Percentiles rank a stretch among this genome's conserved stretches.
Conservation (phyloP, 2,797 vertebrate species). For the Arvicola amphibius region DNA sequence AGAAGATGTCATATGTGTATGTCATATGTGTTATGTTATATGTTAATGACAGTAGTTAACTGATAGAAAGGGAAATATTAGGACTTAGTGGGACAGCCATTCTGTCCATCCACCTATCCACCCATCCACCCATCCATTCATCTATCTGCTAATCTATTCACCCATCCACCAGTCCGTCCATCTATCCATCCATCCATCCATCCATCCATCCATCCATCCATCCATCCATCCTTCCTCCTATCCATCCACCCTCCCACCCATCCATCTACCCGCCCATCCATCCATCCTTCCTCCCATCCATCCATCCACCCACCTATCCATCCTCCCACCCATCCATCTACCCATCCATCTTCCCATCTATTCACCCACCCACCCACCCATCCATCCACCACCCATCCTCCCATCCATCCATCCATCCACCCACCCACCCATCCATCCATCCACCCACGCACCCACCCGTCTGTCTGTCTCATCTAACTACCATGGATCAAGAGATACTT, state of each 20-base stretch:
- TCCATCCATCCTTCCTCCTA: too few relatives aligned
- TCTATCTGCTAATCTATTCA: too few relatives aligned
- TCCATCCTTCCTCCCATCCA: too few relatives aligned
- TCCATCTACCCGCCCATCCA: too few relatives aligned
- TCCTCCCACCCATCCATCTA: too few relatives aligned
- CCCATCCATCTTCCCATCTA: too few relatives aligned
- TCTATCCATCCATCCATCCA: not conserved
- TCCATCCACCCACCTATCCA: too few relatives aligned
- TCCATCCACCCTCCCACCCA: too few relatives aligned
- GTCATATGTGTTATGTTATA: not conserved
- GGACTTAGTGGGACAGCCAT: not conserved
- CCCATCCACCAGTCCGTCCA: accelerated
- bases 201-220: not conserved
- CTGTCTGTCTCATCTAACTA: not conserved
- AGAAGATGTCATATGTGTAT: not conserved
- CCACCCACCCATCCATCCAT: not conserved
- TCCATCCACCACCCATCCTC: too few relatives aligned
- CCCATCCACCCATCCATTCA: not conserved
- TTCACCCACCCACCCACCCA: too few relatives aligned
- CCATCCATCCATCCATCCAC: too few relatives aligned
- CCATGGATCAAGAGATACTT: not conserved
- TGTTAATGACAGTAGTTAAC: not conserved
- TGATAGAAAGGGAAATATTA: not conserved
- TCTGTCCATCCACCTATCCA: not conserved
- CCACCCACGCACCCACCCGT: not conserved